Conservation (phyloP, 2,113 vertebrate species). For the Ictidomys tridecemlineatus region DNA sequence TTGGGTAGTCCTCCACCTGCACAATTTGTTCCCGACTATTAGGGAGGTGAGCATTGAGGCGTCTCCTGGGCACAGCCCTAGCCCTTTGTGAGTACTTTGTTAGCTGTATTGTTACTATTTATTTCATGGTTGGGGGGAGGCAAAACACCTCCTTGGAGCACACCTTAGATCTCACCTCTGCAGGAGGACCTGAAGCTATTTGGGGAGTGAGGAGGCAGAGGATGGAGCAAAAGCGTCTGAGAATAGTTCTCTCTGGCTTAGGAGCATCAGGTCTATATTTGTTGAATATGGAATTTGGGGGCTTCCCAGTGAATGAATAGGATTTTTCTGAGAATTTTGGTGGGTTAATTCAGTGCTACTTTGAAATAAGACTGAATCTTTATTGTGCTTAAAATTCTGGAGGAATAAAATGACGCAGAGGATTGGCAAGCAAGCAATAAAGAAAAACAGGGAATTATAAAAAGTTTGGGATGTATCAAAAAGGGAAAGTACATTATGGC, state of each 20-base stretch:
- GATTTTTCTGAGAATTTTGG: neutral
- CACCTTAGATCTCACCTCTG: accelerated
- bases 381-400: neutral
- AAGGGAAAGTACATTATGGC: neutral
- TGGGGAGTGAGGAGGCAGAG: accelerated
- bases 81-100: neutral
- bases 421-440: neutral
- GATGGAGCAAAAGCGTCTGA: too few species aligned
- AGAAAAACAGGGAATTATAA: neutral
- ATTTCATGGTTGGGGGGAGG: neutral
- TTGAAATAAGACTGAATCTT: neutral
- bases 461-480: neutral
- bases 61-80: too few species aligned
- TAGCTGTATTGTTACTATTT: accelerated
- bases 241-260: neutral
- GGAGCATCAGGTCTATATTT: neutral
- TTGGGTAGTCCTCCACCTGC: neutral
- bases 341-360: neutral
- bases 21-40: neutral
- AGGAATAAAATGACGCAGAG: neutral
- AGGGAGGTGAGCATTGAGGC: neutral
- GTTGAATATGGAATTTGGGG: neutral
- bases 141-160: neutral
- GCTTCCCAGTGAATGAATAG: neutral
- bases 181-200: neutral